Conservation (phyloP, 2,888 invertebrate genomes). For the Odontomyia ornata region DNA sequence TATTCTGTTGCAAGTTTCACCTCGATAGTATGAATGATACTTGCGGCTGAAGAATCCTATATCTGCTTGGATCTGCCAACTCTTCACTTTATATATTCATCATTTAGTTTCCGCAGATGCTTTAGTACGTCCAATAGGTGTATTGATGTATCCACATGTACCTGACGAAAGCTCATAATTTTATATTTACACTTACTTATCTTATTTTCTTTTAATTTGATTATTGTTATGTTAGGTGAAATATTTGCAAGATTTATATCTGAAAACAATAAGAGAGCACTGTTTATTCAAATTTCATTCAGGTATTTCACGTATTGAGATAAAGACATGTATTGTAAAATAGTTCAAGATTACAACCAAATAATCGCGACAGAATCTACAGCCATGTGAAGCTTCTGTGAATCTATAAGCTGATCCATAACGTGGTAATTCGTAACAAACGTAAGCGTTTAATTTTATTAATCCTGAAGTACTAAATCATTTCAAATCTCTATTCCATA, state of each 20-base stretch:
- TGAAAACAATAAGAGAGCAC: not conserved
- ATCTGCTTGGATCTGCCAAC: slow-evolving; percentile 27
- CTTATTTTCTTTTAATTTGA: not conserved
- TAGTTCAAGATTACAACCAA: not conserved
- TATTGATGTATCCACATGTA: not conserved
- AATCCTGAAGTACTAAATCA: no score
- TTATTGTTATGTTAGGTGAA: slow-evolving; percentile 5
- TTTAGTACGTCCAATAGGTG: not conserved
- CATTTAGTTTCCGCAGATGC: not conserved
- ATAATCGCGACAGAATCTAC: no score
- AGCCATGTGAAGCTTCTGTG: no score
- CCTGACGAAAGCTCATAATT: not conserved
- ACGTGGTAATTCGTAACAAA: no score
- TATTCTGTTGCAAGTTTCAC: not conserved
- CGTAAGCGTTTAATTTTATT: no score
- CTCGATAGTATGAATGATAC: not conserved
- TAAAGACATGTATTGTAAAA: not conserved
- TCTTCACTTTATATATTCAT: slow-evolving; percentile 35
- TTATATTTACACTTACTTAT: not conserved
- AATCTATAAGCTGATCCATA: no score
- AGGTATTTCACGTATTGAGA: no score
- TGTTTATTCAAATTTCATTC: no score
- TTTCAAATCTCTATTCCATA: no score
- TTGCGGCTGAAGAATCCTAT: not conserved
- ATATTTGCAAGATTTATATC: not conserved